phyloP scores from a whole-genome alignment of 2,113 vertebrate species.

The Pagrus major region DNA sequence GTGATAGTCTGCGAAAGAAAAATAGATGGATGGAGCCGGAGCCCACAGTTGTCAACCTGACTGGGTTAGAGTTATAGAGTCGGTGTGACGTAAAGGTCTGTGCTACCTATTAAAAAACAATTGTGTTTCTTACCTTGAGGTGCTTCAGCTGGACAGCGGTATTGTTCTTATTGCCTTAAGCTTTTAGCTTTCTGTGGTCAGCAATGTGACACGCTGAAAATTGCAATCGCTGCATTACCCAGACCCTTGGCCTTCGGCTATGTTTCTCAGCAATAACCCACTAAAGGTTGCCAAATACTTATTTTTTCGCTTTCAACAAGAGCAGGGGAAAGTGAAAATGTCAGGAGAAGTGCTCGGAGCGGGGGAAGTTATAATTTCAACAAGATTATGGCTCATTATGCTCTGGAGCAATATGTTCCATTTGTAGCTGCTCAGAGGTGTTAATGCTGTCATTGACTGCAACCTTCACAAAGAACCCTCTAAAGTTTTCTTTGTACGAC shows the following conservation, averaged over 20 bases:
- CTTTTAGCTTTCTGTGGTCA: conserved; percentile 56
- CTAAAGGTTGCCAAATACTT: conserved; percentile 31
- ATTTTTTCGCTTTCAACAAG: conserved; percentile 11
- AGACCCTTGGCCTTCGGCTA: conserved; percentile 48
- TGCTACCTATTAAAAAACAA: conserved; percentile 61
- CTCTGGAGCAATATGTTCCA: background rate
- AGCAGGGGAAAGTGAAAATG: background rate
- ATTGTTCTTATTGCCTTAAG: conserved; percentile 58
- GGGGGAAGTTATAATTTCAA: conserved; percentile 12
- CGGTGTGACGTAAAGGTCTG: conserved; percentile 51
- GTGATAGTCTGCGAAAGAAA: conserved; percentile 27
- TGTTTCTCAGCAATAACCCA: conserved; percentile 53
- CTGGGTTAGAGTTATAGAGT: conserved; percentile 58
- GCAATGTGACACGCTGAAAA: conserved; percentile 65
- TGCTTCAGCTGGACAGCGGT: conserved; percentile 41
- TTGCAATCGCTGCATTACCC: conserved; percentile 57
- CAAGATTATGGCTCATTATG: conserved; percentile 26
- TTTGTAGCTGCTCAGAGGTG: background rate
- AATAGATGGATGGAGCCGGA: conserved; percentile 58
- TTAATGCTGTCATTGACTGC: background rate
- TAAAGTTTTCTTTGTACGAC: background rate
- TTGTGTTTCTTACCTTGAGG: conserved; percentile 56
- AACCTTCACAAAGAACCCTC: background rate
- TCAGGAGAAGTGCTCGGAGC: conserved; percentile 11
- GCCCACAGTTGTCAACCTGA: conserved; percentile 51